Conservation (phyloP, 2,888 invertebrate genomes). For the Kryphioiulus occultus region DNA sequence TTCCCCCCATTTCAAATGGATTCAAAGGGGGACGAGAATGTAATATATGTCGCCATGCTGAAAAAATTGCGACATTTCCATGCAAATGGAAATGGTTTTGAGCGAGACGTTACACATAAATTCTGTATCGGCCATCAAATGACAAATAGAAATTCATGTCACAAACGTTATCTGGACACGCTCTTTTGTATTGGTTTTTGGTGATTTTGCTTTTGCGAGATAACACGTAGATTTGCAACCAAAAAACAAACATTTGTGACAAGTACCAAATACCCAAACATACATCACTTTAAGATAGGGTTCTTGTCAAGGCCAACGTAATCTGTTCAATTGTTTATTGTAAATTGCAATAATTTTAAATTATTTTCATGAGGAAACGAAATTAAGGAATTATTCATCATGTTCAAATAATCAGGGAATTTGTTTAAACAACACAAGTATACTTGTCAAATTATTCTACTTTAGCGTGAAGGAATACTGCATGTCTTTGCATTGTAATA, state of each 20-base stretch:
- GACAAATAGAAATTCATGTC: conserved; percentile 24
- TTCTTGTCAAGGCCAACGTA: no score
- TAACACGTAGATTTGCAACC: neutral
- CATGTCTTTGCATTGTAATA: no score
- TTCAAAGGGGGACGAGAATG: conserved; percentile 9
- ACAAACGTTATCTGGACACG: neutral
- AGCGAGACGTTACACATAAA: conserved; percentile 25
- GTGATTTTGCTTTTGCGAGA: neutral
- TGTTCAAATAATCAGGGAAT: no score
- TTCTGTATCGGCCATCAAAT: neutral
- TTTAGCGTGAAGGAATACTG: no score
- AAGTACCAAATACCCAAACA: no score
- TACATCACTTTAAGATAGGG: no score
- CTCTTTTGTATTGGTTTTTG: neutral
- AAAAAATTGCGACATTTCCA: neutral
- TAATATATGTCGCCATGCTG: neutral
- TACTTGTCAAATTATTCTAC: no score
- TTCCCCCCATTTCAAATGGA: neutral
- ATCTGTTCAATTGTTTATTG: no score
- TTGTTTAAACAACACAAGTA: no score
- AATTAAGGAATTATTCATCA: no score
- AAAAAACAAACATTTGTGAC: neutral
- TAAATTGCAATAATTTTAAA: no score
- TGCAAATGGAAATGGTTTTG: conserved; percentile 13
- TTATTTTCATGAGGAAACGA: no score